Evolutionary conservation across 64 coral and sea anemone species (phyloP).

Genomic region (Platygyra sinensis): DNA sequence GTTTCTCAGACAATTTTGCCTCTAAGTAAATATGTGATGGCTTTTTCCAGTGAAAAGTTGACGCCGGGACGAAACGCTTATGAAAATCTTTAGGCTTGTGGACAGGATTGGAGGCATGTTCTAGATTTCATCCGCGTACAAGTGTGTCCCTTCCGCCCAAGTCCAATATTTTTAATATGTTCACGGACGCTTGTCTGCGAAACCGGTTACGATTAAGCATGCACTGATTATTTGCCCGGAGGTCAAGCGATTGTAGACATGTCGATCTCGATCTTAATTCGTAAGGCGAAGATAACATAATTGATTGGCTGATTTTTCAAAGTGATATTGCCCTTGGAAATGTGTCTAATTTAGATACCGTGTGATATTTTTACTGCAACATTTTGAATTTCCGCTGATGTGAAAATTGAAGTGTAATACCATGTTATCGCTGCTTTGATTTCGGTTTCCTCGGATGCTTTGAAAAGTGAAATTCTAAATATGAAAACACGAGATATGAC

Average conservation of each 20-base stretch:
- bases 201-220: neutral
- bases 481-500: neutral
- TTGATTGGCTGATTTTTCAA: neutral
- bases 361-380: neutral
- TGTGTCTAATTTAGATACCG: neutral
- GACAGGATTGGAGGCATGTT: neutral
- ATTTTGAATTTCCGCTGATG: neutral
- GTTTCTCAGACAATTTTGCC: neutral
- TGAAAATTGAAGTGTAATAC: neutral
- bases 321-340: neutral
- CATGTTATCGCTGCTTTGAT: neutral
- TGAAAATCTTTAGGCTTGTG: neutral
- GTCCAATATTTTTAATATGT: conserved; percentile 2
- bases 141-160: neutral
- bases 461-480: neutral
- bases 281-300: conserved; percentile 2
- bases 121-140: neutral
- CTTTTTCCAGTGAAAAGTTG: neutral
- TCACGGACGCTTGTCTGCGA: neutral
- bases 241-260: neutral
- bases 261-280: neutral
- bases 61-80: neutral
- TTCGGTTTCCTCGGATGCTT: neutral
- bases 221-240: neutral
- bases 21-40: neutral